Base-by-base conservation (phyloP, 2,888 invertebrate genomes). In the Anthophora plumipes region DNA sequence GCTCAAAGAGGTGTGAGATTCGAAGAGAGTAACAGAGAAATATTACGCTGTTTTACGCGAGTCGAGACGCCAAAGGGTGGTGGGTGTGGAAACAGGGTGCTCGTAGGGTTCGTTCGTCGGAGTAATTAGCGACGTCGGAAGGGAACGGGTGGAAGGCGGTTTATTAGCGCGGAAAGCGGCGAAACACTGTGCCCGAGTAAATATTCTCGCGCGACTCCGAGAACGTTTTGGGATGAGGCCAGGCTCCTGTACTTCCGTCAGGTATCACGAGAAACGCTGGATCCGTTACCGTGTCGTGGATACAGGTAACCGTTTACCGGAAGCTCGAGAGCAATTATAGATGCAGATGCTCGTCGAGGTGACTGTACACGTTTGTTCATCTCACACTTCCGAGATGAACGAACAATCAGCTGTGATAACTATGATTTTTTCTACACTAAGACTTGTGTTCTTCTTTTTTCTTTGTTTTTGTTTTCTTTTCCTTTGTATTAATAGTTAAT, bases 91-190 rank as follows among this genome's bases (percentile, higher is more conserved):
- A 43, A 9, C 14, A 41, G 50, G 25, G 69, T 25, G n/a, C 25
- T 61, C 46, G 78, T 61, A 67, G 67, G 80, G 73, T 76, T 86
- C 74, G 85, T 88, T 89, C 89, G 84, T 81, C 83, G 87, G 31
- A 89, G 88, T 91, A 91, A 91, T 91, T 91, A 91, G 90, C 88
- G 86, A 89, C 86, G 85, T 80, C 80, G 87, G 88, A 77, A 75
- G 85, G 86, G 83, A n/a, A n/a, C n/a, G n/a, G n/a, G n/a, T n/a
- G 86, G 86, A 85, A 83, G n/a, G n/a, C 87, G 86, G 90, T 91
- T 91, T 91, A 91, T 91, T 91, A 91, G 89, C 87, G 88, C 87
- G 86, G 86, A 91, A 91, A 90, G 86, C 84, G 86, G 82, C 82
- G 85, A 89, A n/a, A 88, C 85, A 77, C 63, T 67, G 41, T 67